A percentile compares a stretch with the other conserved stretches of the same genome.
phyloP scores from a whole-genome alignment of 2,888 invertebrate genomes.

The Fragum sueziense region DNA sequence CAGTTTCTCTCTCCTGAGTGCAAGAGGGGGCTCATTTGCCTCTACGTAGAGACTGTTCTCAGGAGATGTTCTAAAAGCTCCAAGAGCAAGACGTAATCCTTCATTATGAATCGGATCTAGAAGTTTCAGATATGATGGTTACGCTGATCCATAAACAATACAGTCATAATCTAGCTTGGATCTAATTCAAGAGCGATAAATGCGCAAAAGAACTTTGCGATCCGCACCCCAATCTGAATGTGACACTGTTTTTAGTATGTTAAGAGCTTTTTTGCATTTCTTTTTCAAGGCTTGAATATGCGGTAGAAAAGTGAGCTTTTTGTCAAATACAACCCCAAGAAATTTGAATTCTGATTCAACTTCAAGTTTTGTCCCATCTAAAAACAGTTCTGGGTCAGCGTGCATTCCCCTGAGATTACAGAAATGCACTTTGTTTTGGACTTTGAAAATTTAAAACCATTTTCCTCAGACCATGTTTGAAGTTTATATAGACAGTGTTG shows the following conservation, averaged over 20 bases:
- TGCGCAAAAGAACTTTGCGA: not conserved
- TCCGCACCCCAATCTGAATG: not conserved
- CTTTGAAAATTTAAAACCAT: no score
- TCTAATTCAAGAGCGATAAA: slow-evolving; percentile 25
- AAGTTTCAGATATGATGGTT: not conserved
- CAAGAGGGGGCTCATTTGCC: not conserved
- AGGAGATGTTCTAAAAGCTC: not conserved
- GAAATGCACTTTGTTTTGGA: not conserved
- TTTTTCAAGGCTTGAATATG: not conserved
- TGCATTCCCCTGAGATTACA: slow-evolving; percentile 20
- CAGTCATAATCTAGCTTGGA: no score
- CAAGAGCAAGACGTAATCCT: not conserved
- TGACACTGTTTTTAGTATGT: not conserved
- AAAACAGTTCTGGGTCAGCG: slow-evolving; percentile 26
- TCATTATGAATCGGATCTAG: not conserved
- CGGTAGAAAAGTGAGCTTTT: not conserved
- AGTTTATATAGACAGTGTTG: not conserved
- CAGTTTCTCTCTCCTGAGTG: no score
- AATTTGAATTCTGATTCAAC: slow-evolving; percentile 42
- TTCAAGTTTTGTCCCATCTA: slow-evolving; percentile 19
- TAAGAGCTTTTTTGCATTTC: not conserved
- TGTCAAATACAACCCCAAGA: slow-evolving; percentile 20
- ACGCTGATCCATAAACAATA: no score
- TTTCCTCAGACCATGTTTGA: no score
- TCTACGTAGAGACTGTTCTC: not conserved